Conservation (phyloP, 2,797 vertebrate genomes). For the Fistularia commersonii region DNA sequence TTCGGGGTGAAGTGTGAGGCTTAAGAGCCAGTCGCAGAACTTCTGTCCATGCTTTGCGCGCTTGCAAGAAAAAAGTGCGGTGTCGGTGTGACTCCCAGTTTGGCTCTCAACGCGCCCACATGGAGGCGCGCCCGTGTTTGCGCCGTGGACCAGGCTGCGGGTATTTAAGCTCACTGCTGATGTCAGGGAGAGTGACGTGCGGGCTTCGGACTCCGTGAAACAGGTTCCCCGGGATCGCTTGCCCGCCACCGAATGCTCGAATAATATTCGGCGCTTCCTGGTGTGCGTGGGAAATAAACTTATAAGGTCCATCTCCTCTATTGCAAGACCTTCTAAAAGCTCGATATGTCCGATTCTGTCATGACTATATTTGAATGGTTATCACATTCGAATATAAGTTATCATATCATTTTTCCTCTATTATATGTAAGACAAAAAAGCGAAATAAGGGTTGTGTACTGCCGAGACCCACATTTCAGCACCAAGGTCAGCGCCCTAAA, state of each 20-base stretch:
- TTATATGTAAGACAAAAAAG: no score
- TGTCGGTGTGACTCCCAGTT: no score
- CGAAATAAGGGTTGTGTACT: no score
- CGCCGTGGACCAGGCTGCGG: slow-evolving; percentile 21
- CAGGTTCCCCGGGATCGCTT: slow-evolving; percentile 28
- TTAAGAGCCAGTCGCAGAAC: no score
- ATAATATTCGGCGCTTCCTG: slow-evolving; percentile 2
- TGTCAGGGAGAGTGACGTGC: slow-evolving; percentile 62
- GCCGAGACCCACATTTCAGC: slow-evolving; percentile 42
- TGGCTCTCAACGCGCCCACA: slow-evolving; percentile 6
- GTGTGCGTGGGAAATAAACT: background rate
- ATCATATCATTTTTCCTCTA: no score
- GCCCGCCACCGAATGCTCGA: slow-evolving; percentile 1
- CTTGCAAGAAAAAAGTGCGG: no score
- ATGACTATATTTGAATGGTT: no score
- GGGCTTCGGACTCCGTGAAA: background rate
- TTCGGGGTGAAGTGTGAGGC: no score
- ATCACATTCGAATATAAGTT: no score
- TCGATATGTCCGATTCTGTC: no score
- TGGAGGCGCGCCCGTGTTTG: slow-evolving; percentile 28
- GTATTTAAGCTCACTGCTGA: slow-evolving; percentile 61
- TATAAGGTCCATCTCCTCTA: background rate
- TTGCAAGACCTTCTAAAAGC: no score
- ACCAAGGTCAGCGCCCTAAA: slow-evolving; percentile 59
- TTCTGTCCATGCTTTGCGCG: no score